These are phyloP conservation scores for Calidris pygmaea DNA, from an alignment of 2,113 vertebrate species.

Conservation along the genomic window DNA sequence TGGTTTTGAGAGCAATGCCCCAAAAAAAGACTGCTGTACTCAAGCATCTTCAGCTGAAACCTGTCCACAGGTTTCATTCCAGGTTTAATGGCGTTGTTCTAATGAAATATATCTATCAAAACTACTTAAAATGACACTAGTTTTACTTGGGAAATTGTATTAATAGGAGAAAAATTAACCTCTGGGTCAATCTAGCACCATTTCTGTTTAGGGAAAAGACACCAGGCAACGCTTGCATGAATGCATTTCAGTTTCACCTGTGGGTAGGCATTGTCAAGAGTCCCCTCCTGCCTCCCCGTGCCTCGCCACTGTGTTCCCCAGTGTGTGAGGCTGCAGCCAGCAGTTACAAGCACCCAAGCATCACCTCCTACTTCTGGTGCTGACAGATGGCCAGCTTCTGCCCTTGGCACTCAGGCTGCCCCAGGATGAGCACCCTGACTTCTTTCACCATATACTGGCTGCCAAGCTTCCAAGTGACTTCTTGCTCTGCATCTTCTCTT, in stretches of 20 bases:
- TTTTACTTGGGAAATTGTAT: not conserved
- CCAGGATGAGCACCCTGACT: not conserved
- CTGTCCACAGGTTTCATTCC: not conserved
- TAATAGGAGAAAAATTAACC: not conserved
- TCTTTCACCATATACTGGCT: not conserved
- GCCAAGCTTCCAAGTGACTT: not conserved
- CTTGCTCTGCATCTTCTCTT: not conserved
- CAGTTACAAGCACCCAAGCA: not conserved
- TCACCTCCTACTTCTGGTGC: rapidly evolving
- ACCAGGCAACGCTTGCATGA: rapidly evolving
- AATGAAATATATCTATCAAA: not conserved
- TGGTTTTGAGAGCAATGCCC: not conserved
- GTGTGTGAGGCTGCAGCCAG: not conserved
- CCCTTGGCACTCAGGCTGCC: not conserved
- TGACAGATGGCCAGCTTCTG: not conserved
- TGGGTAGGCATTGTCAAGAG: not conserved
- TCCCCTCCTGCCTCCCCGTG: not conserved
- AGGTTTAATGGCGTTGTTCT: not conserved
- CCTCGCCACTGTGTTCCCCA: not conserved
- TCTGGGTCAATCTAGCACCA: not conserved
- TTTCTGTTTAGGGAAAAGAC: not conserved
- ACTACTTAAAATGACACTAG: not conserved
- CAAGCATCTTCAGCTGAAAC: not conserved
- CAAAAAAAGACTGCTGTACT: not conserved
- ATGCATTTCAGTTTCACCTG: not conserved